Conservation (phyloP, 2,113 vertebrate genomes). For the Oxyura jamaicensis region DNA sequence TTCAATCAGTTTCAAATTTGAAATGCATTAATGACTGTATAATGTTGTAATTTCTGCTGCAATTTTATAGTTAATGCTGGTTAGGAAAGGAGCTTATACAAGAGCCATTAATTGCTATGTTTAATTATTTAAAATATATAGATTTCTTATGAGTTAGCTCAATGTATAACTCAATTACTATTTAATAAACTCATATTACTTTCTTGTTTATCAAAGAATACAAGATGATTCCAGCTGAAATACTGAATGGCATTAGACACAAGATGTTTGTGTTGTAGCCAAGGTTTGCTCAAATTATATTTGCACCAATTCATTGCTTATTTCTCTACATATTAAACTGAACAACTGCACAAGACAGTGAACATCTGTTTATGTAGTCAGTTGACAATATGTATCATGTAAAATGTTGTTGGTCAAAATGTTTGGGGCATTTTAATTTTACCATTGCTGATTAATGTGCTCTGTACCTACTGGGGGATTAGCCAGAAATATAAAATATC, state of each 20-base stretch:
- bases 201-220: slow-evolving; percentile 78
- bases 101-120: slow-evolving; percentile 72
- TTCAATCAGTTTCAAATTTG: slow-evolving; percentile 83
- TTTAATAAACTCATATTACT: slow-evolving; percentile 79
- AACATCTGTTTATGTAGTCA: not conserved
- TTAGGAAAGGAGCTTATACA: slow-evolving; percentile 67
- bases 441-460: not conserved
- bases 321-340: not conserved
- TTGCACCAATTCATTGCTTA: not conserved
- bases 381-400: not conserved
- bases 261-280: not conserved
- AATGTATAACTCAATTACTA: slow-evolving; percentile 69
- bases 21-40: slow-evolving; percentile 79
- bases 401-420: not conserved
- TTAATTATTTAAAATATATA: slow-evolving; percentile 71
- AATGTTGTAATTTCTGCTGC: slow-evolving; percentile 76
- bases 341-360: not conserved
- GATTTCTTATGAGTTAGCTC: slow-evolving; percentile 53
- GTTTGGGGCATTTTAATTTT: not conserved
- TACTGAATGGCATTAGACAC: slow-evolving; percentile 28
- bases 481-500: not conserved
- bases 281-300: not conserved
- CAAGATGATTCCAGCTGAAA: slow-evolving; percentile 63
- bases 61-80: slow-evolving; percentile 72
- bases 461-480: not conserved